phyloP scores from a whole-genome alignment of 2,113 vertebrate species.

The Ictalurus punctatus region DNA sequence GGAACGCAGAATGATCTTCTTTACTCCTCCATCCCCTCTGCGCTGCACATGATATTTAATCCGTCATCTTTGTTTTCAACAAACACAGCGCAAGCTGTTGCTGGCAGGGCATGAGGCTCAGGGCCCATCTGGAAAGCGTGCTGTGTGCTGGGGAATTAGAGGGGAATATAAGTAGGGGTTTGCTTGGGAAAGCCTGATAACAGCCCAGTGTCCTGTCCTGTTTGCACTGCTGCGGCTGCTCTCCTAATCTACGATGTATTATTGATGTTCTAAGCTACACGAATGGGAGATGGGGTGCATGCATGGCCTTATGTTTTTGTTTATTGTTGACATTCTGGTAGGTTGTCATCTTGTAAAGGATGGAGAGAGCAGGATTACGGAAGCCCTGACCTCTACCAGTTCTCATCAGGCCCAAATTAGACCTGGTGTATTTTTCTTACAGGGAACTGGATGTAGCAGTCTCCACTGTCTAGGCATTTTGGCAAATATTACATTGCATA shows the following conservation, averaged over 20 bases:
- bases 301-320: slow-evolving; percentile 42
- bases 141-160: slow-evolving; percentile 73
- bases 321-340: slow-evolving; percentile 26
- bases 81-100: slow-evolving; percentile 88
- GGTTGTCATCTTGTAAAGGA: slow-evolving; percentile 21
- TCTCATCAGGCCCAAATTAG: neutral
- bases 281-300: slow-evolving; percentile 20
- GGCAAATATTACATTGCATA: neutral
- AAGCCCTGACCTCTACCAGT: neutral
- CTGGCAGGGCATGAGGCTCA: slow-evolving; percentile 79
- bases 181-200: slow-evolving; percentile 61
- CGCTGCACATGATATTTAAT: slow-evolving; percentile 86
- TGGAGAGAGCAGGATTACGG: neutral
- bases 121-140: slow-evolving; percentile 87
- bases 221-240: slow-evolving; percentile 47
- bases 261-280: slow-evolving; percentile 53
- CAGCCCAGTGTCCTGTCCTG: slow-evolving; percentile 48
- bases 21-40: slow-evolving; percentile 66
- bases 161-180: slow-evolving; percentile 72
- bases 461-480: neutral
- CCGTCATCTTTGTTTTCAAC: slow-evolving; percentile 91
- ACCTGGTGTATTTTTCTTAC: neutral
- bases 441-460: neutral
- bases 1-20: slow-evolving; percentile 53
- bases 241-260: slow-evolving; percentile 58